Base-by-base conservation (phyloP, 1,140 invertebrate genomes). In the Caligus rogercresseyi region DNA sequence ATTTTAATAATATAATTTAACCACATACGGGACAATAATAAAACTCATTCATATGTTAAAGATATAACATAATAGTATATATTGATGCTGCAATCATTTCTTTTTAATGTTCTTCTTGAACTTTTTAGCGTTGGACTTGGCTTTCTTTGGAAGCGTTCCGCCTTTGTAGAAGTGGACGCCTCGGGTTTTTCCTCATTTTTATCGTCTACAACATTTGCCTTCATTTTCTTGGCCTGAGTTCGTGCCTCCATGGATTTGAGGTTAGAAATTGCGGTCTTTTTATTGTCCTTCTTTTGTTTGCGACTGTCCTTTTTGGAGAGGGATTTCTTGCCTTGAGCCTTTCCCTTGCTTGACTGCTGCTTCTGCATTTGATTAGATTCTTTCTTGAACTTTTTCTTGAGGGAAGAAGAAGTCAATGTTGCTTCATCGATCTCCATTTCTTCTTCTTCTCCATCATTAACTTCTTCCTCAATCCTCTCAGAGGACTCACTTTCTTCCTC, bases 341-440 rank as follows among this genome's bases (percentile, higher is more conserved):
- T n/a, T 43, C n/a, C n/a, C n/a, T 43, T 43, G 31, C 7, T 7
- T n/a, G n/a, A n/a, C n/a, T n/a, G n/a, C n/a, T n/a, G n/a, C n/a
- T 43, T 43, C n/a, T 43, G 7, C 7, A 43, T 7, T n/a, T 43
- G 31, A n/a, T 7, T 11, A n/a, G 31, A 7, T n/a, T 43, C 31
- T 43, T 43, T n/a, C n/a, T 43, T 43, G n/a, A 43, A 43, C 31
- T 43, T 43, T 11, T 11, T 7, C n/a, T 43, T 43, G 7, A 43
- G 7, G 31, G 7, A n/a, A 11, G 7, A 11, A 11, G 31, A 43
- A 11, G 31, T 11, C 7, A n/a, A 18, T 60, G 57, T n/a, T 25
- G 25, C 26, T 60, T 60, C 23, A 16, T 60, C 57, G 51, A 24
- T 15, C 43, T 60, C 57, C 26, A 24, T 25, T 26, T 31, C 25